A percentile compares a stretch with the other conserved stretches of the same genome.
These are phyloP conservation scores for Carettochelys insculpta DNA, from an alignment of 2,113 vertebrate species.

Conservation along the genomic window DNA sequence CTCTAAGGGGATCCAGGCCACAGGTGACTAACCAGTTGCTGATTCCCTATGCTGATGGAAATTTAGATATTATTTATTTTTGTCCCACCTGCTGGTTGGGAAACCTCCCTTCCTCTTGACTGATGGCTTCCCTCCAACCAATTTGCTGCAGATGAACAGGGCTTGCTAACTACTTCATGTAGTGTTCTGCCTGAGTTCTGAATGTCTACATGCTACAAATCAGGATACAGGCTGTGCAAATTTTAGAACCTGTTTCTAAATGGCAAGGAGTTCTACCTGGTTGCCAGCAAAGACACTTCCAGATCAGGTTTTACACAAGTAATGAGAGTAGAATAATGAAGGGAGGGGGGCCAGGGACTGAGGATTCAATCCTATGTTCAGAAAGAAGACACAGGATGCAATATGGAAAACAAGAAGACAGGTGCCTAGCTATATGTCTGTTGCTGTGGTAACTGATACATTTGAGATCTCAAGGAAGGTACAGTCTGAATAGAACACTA, in stretches of 20 bases:
- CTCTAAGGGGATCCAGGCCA: too few species aligned
- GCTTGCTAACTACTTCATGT: not conserved
- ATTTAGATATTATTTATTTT: not conserved
- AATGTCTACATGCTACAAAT: not conserved
- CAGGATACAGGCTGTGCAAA: fast-evolving
- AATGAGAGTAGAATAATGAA: not conserved
- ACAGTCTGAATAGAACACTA: not conserved
- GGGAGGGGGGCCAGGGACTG: not conserved
- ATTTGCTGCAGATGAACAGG: not conserved
- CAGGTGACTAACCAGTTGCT: too few species aligned
- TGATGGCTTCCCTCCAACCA: not conserved
- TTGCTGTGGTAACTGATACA: not conserved
- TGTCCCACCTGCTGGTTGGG: not conserved
- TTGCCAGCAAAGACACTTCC: not conserved
- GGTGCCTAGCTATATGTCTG: not conserved
- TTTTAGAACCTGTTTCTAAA: not conserved
- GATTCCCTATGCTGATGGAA: fast-evolving
- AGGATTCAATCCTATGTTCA: not conserved
- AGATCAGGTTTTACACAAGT: not conserved
- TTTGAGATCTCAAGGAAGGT: not conserved
- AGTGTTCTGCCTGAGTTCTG: not conserved
- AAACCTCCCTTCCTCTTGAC: not conserved
- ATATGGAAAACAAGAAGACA: not conserved
- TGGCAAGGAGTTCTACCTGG: not conserved
- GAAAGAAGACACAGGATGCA: not conserved